Conservation (phyloP, 2,113 vertebrate species). For the Pedetes capensis region DNA sequence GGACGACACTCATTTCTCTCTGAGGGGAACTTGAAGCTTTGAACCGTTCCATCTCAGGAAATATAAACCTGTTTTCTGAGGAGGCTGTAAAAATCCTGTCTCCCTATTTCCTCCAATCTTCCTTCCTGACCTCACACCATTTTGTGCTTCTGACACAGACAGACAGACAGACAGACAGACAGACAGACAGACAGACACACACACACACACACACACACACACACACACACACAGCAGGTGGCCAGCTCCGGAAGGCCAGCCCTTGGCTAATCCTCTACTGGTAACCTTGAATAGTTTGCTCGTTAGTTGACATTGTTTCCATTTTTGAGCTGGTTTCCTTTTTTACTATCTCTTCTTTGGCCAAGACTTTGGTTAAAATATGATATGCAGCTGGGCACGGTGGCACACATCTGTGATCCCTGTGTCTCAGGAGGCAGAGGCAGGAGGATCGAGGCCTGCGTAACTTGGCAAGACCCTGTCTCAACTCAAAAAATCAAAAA, state of each 20-base stretch:
- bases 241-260: not conserved
- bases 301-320: not conserved
- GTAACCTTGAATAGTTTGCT: conserved; percentile 5
- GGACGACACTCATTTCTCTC: not conserved
- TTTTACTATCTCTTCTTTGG: conserved; percentile 11
- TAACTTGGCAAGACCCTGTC: too few relatives aligned
- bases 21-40: not conserved
- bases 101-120: not conserved
- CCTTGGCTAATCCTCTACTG: not conserved
- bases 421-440: too few relatives aligned
- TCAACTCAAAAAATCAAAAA: too few relatives aligned
- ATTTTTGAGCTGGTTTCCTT: conserved; percentile 12
- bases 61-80: not conserved
- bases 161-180: too few relatives aligned
- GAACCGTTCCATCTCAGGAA: not conserved
- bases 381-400: too few relatives aligned
- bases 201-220: not conserved
- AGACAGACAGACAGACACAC: too few relatives aligned
- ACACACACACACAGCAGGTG: not conserved
- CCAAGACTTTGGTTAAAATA: conserved; percentile 64
- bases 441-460: too few relatives aligned
- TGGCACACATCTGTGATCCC: too few relatives aligned
- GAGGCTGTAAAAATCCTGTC: not conserved
- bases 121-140: not conserved
- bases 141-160: not conserved